These are phyloP conservation scores for Smithornis capensis DNA, from an alignment of 2,113 vertebrate species.

Conservation along the genomic window DNA sequence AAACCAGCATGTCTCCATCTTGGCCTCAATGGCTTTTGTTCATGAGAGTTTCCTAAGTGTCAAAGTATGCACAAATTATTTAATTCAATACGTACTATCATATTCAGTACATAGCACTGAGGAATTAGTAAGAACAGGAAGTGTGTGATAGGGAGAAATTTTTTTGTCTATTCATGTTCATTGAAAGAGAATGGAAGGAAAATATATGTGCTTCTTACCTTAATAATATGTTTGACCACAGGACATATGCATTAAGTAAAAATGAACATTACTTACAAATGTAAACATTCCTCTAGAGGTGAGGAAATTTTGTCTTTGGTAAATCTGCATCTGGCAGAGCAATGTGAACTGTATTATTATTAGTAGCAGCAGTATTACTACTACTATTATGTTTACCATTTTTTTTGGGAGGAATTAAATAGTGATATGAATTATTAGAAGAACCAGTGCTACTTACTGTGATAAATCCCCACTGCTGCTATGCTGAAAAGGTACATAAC, in stretches of 20 bases:
- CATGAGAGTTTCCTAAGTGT: not conserved
- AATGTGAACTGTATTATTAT: not conserved
- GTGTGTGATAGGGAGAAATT: not conserved
- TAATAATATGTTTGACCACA: not conserved
- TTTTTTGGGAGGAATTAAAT: not conserved
- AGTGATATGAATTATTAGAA: not conserved
- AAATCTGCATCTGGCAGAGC: not conserved
- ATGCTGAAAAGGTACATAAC: not conserved
- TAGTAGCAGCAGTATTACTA: too few relatives aligned
- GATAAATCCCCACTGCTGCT: not conserved
- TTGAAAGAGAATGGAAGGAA: not conserved
- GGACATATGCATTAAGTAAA: not conserved
- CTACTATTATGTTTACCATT: fast-evolving
- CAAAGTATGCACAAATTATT: not conserved
- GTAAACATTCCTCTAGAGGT: not conserved
- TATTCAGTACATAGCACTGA: not conserved
- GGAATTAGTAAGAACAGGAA: not conserved
- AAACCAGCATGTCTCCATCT: not conserved
- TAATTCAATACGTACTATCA: not conserved
- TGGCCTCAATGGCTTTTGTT: not conserved
- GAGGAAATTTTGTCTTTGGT: not conserved
- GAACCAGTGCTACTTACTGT: not conserved
- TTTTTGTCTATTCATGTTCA: not conserved
- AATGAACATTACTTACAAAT: not conserved
- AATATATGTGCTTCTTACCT: not conserved